Percentiles rank a stretch among this genome's conserved stretches.
Evolutionary conservation across 2,113 vertebrate species (phyloP).

Genomic region (Butorides virescens): DNA sequence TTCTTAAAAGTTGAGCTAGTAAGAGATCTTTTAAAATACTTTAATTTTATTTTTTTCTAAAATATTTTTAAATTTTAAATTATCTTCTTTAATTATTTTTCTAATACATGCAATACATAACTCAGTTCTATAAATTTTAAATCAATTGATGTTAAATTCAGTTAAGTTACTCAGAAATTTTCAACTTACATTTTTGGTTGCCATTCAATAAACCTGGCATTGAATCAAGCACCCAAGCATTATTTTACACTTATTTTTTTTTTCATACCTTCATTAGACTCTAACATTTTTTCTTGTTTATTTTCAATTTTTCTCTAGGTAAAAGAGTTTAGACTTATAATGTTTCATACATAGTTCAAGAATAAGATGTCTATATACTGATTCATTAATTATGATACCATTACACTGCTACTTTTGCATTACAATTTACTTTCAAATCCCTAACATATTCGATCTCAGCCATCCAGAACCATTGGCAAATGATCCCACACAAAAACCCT

Average conservation of each 20-base stretch:
- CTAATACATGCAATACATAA: not conserved
- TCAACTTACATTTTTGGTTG: not conserved
- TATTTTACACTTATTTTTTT: not conserved
- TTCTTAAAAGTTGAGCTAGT: not conserved
- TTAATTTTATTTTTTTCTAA: not conserved
- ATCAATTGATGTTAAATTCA: not conserved
- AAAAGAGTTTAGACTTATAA: not conserved
- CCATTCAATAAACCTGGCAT: not conserved
- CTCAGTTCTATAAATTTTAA: not conserved
- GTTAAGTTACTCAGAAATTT: not conserved
- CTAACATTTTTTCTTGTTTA: not conserved
- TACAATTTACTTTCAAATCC: not conserved
- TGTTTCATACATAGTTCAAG: not conserved
- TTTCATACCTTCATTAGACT: not conserved
- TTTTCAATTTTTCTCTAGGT: not conserved
- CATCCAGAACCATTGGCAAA: not conserved
- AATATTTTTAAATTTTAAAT: not conserved
- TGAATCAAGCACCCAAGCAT: not conserved
- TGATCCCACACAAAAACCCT: not conserved
- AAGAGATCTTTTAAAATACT: rapidly evolving
- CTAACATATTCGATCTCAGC: not conserved
- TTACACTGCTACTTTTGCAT: not conserved
- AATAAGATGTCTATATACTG: not conserved
- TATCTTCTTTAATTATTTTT: not conserved
- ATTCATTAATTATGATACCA: not conserved